Evolutionary conservation across 92 coral and sea anemone genomes (phyloP).

Genomic region (Pocillopora meandrina): DNA sequence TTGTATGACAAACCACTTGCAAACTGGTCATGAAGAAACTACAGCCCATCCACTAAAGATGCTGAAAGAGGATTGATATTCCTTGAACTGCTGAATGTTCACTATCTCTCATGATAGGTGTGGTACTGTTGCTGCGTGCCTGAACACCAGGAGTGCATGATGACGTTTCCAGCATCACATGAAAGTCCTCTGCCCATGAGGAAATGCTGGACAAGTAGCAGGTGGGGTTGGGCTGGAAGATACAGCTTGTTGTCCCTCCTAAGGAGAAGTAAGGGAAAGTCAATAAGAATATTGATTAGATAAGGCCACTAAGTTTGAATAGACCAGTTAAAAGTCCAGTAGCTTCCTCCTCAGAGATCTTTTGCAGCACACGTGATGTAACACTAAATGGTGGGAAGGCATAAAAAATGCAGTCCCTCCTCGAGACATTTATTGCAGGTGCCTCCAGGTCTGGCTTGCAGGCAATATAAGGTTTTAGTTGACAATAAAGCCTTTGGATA

Average conservation of each 20-base stretch:
- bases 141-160: conserved; percentile 49
- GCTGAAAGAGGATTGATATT: conserved; percentile 50
- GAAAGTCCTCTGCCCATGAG: conserved; percentile 48
- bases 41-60: conserved; percentile 42
- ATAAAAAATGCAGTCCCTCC: conserved; percentile 14
- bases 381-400: conserved; percentile 40
- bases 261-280: conserved; percentile 32
- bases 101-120: conserved; percentile 56
- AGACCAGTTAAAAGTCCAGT: conserved; percentile 58
- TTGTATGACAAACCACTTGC: conserved; percentile 34
- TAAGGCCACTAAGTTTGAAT: conserved; percentile 50
- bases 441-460: conserved; percentile 57
- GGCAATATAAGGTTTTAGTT: conserved; percentile 48
- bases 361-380: conserved; percentile 39
- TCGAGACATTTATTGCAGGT: conserved; percentile 37
- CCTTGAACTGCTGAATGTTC: conserved; percentile 44
- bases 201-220: conserved; percentile 54
- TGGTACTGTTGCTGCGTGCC: conserved; percentile 56
- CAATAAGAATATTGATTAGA: conserved; percentile 39
- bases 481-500: conserved; percentile 36
- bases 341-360: conserved; percentile 37
- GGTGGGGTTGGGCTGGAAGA: conserved; percentile 48
- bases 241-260: conserved; percentile 21
- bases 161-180: conserved; percentile 48
- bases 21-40: conserved; percentile 35